A percentile compares a stretch with the other conserved stretches of the same genome.
Conservation (phyloP, 2,113 vertebrate species). For the Struthidea cinerea region DNA sequence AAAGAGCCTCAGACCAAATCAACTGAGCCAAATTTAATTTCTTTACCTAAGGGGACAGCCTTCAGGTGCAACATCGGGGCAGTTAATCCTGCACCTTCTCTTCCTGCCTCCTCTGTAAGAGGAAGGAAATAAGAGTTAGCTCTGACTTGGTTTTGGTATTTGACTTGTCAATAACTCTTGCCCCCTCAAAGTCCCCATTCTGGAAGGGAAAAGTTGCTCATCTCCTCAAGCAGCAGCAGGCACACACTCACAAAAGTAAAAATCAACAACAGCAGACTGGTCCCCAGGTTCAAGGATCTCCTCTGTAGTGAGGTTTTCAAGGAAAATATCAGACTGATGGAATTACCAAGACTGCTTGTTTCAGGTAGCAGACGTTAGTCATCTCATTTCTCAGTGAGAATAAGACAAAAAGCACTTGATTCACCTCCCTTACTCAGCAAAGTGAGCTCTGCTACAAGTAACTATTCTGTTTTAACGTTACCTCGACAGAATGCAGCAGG, state of each 20-base stretch:
- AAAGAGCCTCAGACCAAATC: neutral
- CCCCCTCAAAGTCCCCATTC: neutral
- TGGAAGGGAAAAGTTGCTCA: neutral
- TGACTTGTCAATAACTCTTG: neutral
- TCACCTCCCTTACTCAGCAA: neutral
- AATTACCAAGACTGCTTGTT: neutral
- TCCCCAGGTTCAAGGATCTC: neutral
- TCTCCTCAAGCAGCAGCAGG: neutral
- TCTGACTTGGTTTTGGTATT: too few relatives aligned
- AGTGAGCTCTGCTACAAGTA: neutral
- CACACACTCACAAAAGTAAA: neutral
- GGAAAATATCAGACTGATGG: neutral
- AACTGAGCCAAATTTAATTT: neutral
- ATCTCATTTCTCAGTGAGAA: neutral
- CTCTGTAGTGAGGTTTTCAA: neutral
- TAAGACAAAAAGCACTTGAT: neutral
- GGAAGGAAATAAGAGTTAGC: neutral
- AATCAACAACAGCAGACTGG: neutral
- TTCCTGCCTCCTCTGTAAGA: neutral
- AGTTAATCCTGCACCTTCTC: neutral
- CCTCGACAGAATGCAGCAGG: neutral
- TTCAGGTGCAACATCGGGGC: neutral
- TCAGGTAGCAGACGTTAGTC: neutral
- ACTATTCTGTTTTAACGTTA: neutral
- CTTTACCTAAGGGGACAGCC: neutral